Conservation (phyloP, 2,797 vertebrate genomes). For the Chaunax sp. region DNA sequence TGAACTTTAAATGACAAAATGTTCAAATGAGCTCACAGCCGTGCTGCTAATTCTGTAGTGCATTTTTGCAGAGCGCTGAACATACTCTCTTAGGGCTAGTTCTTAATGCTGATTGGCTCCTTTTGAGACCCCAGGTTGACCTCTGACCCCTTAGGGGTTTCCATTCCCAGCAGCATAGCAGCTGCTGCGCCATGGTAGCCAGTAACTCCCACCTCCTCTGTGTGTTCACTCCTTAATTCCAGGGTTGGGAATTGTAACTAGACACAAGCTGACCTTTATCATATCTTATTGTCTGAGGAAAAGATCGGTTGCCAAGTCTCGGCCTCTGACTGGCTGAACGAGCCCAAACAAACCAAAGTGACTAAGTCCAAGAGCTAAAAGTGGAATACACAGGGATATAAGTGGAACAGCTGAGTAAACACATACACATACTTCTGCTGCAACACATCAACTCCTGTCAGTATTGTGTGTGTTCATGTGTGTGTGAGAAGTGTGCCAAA, state of each 20-base stretch:
- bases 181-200: constrained; percentile 48
- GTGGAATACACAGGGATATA: constrained; percentile 16
- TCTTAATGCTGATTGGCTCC: constrained; percentile 13
- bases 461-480: constrained; percentile 13
- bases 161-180: constrained; percentile 62
- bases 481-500: constrained; percentile 11
- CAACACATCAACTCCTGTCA: constrained; percentile 31
- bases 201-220: constrained; percentile 4
- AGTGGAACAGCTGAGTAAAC: constrained; percentile 54
- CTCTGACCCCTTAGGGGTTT: constrained; percentile 34
- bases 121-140: constrained; percentile 39
- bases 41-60: constrained; percentile 49
- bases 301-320: background rate
- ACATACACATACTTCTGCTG: constrained; percentile 36
- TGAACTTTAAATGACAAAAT: background rate
- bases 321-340: background rate
- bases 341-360: constrained; percentile 11
- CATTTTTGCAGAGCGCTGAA: background rate
- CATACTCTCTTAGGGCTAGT: background rate
- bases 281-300: constrained; percentile 21
- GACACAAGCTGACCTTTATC: constrained; percentile 33
- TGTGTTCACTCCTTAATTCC: constrained; percentile 36
- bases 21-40: constrained; percentile 15
- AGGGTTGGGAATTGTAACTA: constrained; percentile 39
- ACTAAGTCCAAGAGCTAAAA: constrained; percentile 12